Evolutionary conservation across 2,797 vertebrate species (phyloP), one percentile per base, ranked within the genome.

Genomic region (Natrix natrix): DNA sequence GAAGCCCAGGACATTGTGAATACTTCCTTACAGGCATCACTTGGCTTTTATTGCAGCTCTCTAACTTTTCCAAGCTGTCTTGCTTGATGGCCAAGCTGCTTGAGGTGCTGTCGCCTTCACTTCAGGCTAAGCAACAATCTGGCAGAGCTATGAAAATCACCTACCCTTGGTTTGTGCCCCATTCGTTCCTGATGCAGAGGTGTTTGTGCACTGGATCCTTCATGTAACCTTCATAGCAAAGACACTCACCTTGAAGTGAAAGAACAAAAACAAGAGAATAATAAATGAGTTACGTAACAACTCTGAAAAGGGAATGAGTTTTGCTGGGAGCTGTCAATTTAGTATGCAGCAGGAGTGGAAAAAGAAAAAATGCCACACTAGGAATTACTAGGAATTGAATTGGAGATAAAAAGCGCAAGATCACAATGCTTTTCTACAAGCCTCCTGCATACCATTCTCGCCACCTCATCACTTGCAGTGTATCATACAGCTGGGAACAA

Each of bases 151-250:
- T 74, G 59, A 88, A 59, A 74, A 26, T 94, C 94, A 98, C 99
- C 98, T 98, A 99, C 99, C 99, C 99, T 95, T 99, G 99, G 98
- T 99, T 99, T 0, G 98, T 98, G 22, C 99, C 99, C 99, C 99
- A 99, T 95, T 99, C 99, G 0, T 99, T 99, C 92, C 99, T 98
- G 97, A 99, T 99, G 97, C 99, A 99, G 92, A 99, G 99, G 91
- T 99, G 99, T 95, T 99, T 99, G 95, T 99, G 99, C 43, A 99
- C 99, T 0, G 99, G 99, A 95, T 99, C 99, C 96, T 98, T 99
- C 99, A 99, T 99, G 96, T 99, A 99, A 48, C 99, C 99, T 90
- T 99, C 99, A 0, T 99, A 98, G 97, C 99, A 99, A 92, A 99
- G 98, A 94, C 99, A 99, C 90, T 99, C 99, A 93, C 99, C 99